phyloP scores from a whole-genome alignment of 2,888 invertebrate species.

The Dryomyza anilis region DNA sequence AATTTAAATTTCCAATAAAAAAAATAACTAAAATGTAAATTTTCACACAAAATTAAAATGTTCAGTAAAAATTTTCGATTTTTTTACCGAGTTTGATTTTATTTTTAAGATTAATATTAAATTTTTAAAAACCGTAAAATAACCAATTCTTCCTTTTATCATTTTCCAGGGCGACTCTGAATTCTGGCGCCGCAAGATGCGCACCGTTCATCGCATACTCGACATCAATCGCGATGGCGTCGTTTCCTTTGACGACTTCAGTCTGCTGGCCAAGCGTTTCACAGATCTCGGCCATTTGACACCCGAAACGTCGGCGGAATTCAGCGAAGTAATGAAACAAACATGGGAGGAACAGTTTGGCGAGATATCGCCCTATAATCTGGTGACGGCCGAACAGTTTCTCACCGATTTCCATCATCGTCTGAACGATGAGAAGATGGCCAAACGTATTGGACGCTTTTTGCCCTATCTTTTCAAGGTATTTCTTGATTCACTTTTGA shows the following conservation, averaged over 20 bases:
- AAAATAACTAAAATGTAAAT: too few relatives aligned
- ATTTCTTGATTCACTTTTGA: too few relatives aligned
- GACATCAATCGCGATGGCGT: slow-evolving; percentile 87
- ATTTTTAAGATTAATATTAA: too few relatives aligned
- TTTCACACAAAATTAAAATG: too few relatives aligned
- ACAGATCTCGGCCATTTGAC: slow-evolving; percentile 76
- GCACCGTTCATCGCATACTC: slow-evolving; percentile 80
- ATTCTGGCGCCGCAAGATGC: slow-evolving; percentile 86
- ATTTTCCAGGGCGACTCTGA: slow-evolving; percentile 61
- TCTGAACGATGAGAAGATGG: slow-evolving; percentile 74
- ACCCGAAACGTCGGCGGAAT: slow-evolving; percentile 70
- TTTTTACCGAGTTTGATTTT: too few relatives aligned
- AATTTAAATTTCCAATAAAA: too few relatives aligned
- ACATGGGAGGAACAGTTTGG: slow-evolving; percentile 87
- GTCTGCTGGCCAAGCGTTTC: slow-evolving; percentile 75
- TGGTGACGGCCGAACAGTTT: slow-evolving; percentile 81
- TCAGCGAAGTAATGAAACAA: slow-evolving; percentile 74
- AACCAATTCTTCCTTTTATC: too few relatives aligned
- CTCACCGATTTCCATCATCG: slow-evolving; percentile 82
- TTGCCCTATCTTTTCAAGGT: slow-evolving; percentile 84
- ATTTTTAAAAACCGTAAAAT: too few relatives aligned
- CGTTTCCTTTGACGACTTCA: slow-evolving; percentile 81
- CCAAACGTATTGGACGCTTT: slow-evolving; percentile 77
- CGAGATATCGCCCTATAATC: slow-evolving; percentile 79
- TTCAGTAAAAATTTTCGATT: too few relatives aligned